Conservation (phyloP, 2,797 vertebrate genomes). For the Pagetopsis macropterus region DNA sequence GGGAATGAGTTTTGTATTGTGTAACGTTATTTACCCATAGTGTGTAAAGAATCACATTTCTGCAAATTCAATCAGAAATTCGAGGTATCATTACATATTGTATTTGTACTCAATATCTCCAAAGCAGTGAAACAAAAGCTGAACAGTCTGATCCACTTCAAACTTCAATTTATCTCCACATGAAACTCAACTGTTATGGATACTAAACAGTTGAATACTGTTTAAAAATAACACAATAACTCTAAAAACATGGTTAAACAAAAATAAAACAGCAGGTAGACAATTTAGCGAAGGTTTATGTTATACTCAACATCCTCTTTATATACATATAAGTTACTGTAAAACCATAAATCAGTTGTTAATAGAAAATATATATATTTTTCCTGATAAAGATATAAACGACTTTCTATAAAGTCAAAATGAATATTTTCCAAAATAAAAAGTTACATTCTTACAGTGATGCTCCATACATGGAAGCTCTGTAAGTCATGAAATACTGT, state of each 20-base stretch:
- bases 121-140: neutral
- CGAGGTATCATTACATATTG: too few species aligned
- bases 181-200: neutral
- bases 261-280: neutral
- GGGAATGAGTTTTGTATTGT: slow-evolving; percentile 44
- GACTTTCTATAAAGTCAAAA: neutral
- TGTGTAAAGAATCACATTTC: too few species aligned
- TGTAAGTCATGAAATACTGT: slow-evolving; percentile 12
- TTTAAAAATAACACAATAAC: neutral
- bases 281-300: neutral
- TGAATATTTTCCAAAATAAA: slow-evolving; percentile 14
- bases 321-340: slow-evolving; percentile 36
- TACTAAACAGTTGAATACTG: neutral
- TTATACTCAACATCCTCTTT: slow-evolving; percentile 16
- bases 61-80: too few species aligned
- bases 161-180: slow-evolving; percentile 2
- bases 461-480: slow-evolving; percentile 10
- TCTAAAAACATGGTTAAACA: neutral
- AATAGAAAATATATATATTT: neutral
- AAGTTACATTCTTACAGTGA: slow-evolving; percentile 19
- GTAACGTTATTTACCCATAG: neutral
- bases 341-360: slow-evolving; percentile 3
- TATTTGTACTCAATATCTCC: too few species aligned
- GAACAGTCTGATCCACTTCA: neutral
- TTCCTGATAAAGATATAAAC: slow-evolving; percentile 3